phyloP scores from a whole-genome alignment of 2,888 invertebrate species.

The Ceriagrion tenellum region DNA sequence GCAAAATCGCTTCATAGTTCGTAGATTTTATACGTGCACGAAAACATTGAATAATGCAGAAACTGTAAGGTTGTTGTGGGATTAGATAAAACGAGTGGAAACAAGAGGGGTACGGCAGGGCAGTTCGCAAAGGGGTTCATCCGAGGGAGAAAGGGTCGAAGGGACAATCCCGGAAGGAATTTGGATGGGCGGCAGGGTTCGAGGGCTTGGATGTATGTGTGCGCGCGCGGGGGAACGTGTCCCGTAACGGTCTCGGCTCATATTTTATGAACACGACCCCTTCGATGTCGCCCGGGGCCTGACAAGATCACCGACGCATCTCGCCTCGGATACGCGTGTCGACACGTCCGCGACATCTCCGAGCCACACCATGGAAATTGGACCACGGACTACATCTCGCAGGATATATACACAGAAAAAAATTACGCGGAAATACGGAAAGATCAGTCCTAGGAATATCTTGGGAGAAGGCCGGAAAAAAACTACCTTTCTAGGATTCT shows the following conservation, averaged over 20 bases:
- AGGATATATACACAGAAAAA: neutral
- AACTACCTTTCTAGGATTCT: too few species aligned
- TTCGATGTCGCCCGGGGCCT: neutral
- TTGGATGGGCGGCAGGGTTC: neutral
- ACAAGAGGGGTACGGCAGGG: too few species aligned
- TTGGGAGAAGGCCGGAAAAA: too few species aligned
- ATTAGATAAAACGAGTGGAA: too few species aligned
- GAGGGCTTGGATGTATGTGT: neutral
- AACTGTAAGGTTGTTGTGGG: too few species aligned
- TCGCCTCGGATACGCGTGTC: neutral
- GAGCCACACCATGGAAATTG: neutral
- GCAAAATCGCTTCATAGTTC: too few species aligned
- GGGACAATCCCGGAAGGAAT: conserved; percentile 10
- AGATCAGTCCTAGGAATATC: too few species aligned
- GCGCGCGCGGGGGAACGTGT: too few species aligned
- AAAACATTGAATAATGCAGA: too few species aligned
- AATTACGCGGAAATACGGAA: too few species aligned
- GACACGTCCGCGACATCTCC: neutral
- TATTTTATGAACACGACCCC: neutral
- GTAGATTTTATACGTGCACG: too few species aligned
- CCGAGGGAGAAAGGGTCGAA: neutral
- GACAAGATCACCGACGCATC: neutral
- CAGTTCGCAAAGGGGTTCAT: too few species aligned
- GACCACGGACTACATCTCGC: neutral
- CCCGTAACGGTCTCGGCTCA: neutral